Conservation (phyloP, 2,797 vertebrate species). For the Myotis planiceps region DNA sequence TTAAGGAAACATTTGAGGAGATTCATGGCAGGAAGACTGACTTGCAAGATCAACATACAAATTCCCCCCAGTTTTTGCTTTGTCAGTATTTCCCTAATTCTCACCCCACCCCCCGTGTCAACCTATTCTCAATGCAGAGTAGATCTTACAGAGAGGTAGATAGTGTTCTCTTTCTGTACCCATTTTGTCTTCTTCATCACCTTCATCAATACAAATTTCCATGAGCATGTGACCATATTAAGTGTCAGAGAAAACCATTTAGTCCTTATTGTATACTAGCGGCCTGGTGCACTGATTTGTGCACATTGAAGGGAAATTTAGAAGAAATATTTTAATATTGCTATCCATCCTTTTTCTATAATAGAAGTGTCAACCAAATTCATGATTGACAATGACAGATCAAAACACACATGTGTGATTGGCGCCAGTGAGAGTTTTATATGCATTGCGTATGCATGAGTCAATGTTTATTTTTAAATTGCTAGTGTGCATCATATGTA, state of each 20-base stretch:
- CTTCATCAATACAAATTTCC: not conserved
- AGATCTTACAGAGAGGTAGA: not conserved
- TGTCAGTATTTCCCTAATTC: not conserved
- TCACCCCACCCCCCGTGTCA: rapidly evolving
- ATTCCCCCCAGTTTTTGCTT: not conserved
- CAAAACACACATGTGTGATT: no score
- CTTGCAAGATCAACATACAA: not conserved
- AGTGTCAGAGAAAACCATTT: not conserved
- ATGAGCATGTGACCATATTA: rapidly evolving
- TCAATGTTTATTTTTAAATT: no score
- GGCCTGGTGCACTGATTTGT: no score
- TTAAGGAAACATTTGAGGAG: conserved; percentile 10
- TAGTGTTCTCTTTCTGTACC: not conserved
- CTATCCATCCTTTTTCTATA: no score
- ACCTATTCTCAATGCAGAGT: not conserved
- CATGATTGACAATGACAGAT: no score
- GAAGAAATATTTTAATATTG: no score
- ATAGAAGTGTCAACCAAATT: no score
- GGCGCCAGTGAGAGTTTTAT: no score
- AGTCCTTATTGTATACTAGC: no score
- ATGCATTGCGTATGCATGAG: no score
- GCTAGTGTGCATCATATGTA: no score
- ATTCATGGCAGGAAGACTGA: not conserved
- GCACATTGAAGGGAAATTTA: no score
- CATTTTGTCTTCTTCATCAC: not conserved